Evolutionary conservation across 2,888 invertebrate genomes (phyloP), one percentile per base, ranked within the genome.

Genomic region (Dicyrtoma fusca): DNA sequence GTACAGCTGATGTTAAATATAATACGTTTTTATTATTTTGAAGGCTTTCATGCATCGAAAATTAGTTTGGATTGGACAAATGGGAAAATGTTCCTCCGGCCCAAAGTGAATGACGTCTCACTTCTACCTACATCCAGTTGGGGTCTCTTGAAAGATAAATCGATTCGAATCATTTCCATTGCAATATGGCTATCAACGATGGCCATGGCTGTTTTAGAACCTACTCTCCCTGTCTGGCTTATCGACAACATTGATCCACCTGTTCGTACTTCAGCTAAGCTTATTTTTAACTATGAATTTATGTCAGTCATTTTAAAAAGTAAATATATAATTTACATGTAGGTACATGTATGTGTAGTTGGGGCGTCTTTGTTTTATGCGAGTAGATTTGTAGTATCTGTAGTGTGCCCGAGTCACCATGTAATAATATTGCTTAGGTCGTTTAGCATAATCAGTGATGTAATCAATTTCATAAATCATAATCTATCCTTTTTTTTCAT

Each of bases 191-290:
- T 91, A 42, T 91, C 92, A 14, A 92, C 93, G 0, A 89, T 91
- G 14, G 89, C 92, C 0, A 91, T 94, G 89, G 91, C 93, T 0
- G 89, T 92, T 76, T 83, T 94, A 77, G 94, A 94, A 82, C 91
- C 93, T 0, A 92, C 92, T 74, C 85, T 94, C 17, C 94, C 93
- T 0, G 88, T 92, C 81, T 94, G 93, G 92, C 83, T 93, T 51
- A 87, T 91, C 82, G 87, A 86, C 14, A 88, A 87, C 70, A 86
- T 91, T 77, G 85, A 88, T 77, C 89, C 90, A 0, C 84, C 85
- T 86, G 89, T 88, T 81, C 80, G 79, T 71, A 2, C 8, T 34
- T 34, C 8, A 34, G 3, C 34, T 34, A 34, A 34, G 8, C 8
- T 8, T 34, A 4, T 34, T 34, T 55, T 25, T 23, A 13, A 5